These are phyloP conservation scores for Diabrotica balteata DNA, from an alignment of 2,888 invertebrate genomes.

Conservation along the genomic window DNA sequence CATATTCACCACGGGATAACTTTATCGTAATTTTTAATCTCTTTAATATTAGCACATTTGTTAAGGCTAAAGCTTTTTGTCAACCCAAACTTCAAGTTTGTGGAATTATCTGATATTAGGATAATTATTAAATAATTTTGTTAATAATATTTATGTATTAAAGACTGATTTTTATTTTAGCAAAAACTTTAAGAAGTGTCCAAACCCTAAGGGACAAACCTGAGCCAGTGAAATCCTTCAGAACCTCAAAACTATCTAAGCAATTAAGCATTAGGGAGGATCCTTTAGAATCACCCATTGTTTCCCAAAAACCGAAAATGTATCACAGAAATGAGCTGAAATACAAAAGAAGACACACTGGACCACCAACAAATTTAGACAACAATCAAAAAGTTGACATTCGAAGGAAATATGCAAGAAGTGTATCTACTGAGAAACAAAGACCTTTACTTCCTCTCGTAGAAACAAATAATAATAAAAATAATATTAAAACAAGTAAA, in stretches of 20 bases:
- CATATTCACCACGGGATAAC: no score
- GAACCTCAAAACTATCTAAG: slow-evolving; percentile 39
- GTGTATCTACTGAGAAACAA: slow-evolving; percentile 24
- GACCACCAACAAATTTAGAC: slow-evolving; percentile 23
- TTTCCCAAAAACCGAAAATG: slow-evolving; percentile 30
- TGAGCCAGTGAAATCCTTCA: slow-evolving; percentile 29
- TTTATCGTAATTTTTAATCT: no score
- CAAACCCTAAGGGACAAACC: slow-evolving; percentile 43
- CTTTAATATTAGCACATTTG: no score
- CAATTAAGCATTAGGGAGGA: slow-evolving; percentile 40
- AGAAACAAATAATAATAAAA: slow-evolving; percentile 14
- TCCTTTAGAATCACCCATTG: slow-evolving; percentile 29
- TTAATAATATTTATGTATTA: no score
- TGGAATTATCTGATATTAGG: no score
- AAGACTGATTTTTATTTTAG: slow-evolving; percentile 30
- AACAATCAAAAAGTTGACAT: slow-evolving; percentile 18
- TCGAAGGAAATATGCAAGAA: slow-evolving; percentile 28
- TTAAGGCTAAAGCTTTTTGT: no score
- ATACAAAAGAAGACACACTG: slow-evolving; percentile 27
- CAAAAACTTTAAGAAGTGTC: slow-evolving; percentile 38
- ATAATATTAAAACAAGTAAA: neutral
- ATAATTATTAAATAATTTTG: no score
- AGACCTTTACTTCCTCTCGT: neutral
- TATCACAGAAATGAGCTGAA: slow-evolving; percentile 26
- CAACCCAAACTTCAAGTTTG: no score